A percentile compares a stretch with the other conserved stretches of the same genome.
Conservation (phyloP, 2,113 vertebrate genomes). For the Peromyscus polionotus region DNA sequence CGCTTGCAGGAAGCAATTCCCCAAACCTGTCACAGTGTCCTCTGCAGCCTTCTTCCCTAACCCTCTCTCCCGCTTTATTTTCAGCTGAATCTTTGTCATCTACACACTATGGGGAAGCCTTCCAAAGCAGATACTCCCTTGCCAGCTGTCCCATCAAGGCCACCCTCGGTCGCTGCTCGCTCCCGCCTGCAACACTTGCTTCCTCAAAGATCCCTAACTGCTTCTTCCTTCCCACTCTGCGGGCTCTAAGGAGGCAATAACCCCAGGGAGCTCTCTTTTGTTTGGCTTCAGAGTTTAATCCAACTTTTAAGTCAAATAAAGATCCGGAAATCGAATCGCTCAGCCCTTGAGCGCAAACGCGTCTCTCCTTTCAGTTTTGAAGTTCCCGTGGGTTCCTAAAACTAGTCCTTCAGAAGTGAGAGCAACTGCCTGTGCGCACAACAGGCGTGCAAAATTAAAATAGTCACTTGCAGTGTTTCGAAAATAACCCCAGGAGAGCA, state of each 20-base stretch:
- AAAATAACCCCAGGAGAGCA: slow-evolving; percentile 51
- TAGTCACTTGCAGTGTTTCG: slow-evolving; percentile 18
- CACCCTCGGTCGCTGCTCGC: neutral
- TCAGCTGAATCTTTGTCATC: slow-evolving; percentile 31
- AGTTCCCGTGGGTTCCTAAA: neutral
- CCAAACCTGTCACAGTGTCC: neutral
- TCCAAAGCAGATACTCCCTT: neutral
- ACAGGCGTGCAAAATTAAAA: slow-evolving; percentile 43
- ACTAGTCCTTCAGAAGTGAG: neutral
- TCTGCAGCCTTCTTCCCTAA: neutral
- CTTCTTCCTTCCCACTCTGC: neutral
- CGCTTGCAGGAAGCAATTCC: rapidly evolving
- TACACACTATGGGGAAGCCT: neutral
- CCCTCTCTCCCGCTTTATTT: slow-evolving; percentile 21
- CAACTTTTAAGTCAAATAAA: neutral
- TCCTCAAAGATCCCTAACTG: neutral
- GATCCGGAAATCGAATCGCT: neutral
- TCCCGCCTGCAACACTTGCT: neutral
- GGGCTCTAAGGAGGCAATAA: neutral
- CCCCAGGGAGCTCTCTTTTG: neutral
- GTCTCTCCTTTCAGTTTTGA: slow-evolving; percentile 37
- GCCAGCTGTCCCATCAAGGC: neutral
- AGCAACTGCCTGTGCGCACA: neutral
- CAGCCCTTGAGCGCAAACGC: neutral
- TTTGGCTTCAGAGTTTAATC: slow-evolving; percentile 9